Conservation (phyloP, 2,797 vertebrate species). For the Malacoraja senta region DNA sequence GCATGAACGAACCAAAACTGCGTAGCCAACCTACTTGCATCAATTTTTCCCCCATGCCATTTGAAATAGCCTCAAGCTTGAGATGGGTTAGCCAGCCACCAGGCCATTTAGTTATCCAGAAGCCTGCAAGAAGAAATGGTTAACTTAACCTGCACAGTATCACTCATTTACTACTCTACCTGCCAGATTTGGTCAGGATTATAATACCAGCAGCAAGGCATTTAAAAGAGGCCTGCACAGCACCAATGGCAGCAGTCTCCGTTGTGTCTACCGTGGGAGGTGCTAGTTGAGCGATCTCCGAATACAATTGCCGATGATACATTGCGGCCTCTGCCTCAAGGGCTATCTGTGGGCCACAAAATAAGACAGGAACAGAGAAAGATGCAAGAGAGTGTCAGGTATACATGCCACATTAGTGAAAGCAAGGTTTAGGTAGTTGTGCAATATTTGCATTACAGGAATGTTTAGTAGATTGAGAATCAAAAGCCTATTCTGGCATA, state of each 20-base stretch:
- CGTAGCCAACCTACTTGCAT: background rate
- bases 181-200: conserved; percentile 92
- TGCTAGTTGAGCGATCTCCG: conserved; percentile 84
- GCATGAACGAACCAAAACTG: background rate
- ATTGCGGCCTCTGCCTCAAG: conserved; percentile 96
- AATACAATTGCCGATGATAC: conserved; percentile 95
- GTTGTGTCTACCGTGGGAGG: conserved; percentile 93
- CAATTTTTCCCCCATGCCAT: background rate
- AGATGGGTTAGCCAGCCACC: background rate
- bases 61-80: background rate
- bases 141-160: background rate
- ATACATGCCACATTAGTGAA: conserved; percentile 44
- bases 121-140: conserved; percentile 27
- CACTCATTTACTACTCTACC: conserved; percentile 64
- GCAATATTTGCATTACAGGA: background rate
- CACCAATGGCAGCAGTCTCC: conserved; percentile 82
- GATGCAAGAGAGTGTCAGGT: conserved; percentile 41
- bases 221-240: conserved; percentile 96
- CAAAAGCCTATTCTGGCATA: background rate
- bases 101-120: background rate
- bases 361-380: conserved; percentile 38
- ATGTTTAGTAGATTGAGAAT: background rate
- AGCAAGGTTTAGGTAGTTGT: conserved; percentile 34
- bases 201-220: conserved; percentile 93
- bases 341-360: conserved; percentile 73